Evolutionary conservation across 2,888 invertebrate genomes (phyloP).

Genomic region (Thecophora atra): DNA sequence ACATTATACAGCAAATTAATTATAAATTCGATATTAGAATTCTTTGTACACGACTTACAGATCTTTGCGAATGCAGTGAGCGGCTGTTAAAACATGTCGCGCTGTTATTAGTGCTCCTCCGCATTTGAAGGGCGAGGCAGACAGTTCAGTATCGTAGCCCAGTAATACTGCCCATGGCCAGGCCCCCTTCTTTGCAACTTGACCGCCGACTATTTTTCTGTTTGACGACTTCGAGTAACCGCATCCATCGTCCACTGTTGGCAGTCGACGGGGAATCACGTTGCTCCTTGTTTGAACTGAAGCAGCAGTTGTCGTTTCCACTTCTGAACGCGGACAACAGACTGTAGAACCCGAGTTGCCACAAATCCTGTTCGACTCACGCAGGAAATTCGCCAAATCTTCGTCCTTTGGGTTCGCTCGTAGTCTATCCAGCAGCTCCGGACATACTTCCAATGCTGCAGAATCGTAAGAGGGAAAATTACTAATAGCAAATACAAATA

Average conservation of each 20-base stretch:
- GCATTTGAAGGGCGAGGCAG: conserved; percentile 60
- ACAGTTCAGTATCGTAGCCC: conserved; percentile 71
- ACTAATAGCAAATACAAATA: neutral
- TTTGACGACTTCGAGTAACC: conserved; percentile 71
- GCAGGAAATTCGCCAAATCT: conserved; percentile 51
- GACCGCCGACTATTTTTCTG: conserved; percentile 78
- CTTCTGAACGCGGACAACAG: conserved; percentile 55
- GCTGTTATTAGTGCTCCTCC: conserved; percentile 68
- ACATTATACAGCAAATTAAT: neutral
- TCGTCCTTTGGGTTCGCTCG: conserved; percentile 50
- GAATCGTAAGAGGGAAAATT: neutral
- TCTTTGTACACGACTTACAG: conserved; percentile 53
- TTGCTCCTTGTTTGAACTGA: neutral
- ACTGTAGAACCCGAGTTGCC: conserved; percentile 48
- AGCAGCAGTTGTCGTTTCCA: conserved; percentile 31
- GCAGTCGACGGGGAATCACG: conserved; percentile 55
- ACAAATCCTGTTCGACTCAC: conserved; percentile 57
- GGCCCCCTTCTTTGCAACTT: conserved; percentile 73
- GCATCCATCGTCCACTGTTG: conserved; percentile 69
- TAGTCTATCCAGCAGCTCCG: conserved; percentile 50
- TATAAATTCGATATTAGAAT: neutral
- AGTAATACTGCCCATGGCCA: conserved; percentile 85
- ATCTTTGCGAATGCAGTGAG: conserved; percentile 58
- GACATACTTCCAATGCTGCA: conserved; percentile 54
- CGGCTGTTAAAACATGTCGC: conserved; percentile 75